phyloP scores from a whole-genome alignment of 2,888 invertebrate species.

The Stenurella melanura region DNA sequence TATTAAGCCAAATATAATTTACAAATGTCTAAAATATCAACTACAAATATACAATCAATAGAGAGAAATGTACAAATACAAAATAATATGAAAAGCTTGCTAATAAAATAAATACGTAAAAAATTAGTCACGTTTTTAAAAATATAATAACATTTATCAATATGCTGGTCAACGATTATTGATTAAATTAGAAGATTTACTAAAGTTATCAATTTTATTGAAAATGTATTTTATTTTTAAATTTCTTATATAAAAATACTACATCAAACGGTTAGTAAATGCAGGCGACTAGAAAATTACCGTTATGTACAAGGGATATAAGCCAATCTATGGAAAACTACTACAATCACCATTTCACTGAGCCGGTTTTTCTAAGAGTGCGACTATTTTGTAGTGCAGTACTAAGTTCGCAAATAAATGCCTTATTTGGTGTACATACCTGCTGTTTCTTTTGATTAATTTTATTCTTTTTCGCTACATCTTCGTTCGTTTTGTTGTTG shows the following conservation, averaged over 20 bases:
- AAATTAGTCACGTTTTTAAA: not conserved
- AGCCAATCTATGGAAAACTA: not conserved
- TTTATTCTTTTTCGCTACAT: constrained; percentile 84
- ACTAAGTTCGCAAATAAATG: constrained; percentile 49
- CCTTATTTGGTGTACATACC: constrained; percentile 75
- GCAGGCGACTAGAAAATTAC: constrained; percentile 4
- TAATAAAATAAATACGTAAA: constrained; percentile 8
- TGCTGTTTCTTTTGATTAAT: constrained; percentile 93
- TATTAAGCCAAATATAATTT: constrained; percentile 8
- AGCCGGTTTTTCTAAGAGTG: constrained; percentile 41
- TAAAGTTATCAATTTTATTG: not conserved
- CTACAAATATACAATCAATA: not conserved
- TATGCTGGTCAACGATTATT: not conserved
- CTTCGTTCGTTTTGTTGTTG: constrained; percentile 80
- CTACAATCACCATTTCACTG: constrained; percentile 33
- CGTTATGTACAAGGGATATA: not conserved
- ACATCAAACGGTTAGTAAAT: not conserved
- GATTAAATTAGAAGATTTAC: not conserved
- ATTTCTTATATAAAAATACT: not conserved
- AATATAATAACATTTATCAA: constrained; percentile 19
- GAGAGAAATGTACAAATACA: not conserved
- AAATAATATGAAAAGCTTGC: not conserved
- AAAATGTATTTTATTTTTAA: constrained; percentile 18
- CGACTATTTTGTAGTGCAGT: constrained; percentile 22
- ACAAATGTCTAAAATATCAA: not conserved